Evolutionary conservation across 2,797 vertebrate genomes (phyloP).

Genomic region (Apodemus agrarius): DNA sequence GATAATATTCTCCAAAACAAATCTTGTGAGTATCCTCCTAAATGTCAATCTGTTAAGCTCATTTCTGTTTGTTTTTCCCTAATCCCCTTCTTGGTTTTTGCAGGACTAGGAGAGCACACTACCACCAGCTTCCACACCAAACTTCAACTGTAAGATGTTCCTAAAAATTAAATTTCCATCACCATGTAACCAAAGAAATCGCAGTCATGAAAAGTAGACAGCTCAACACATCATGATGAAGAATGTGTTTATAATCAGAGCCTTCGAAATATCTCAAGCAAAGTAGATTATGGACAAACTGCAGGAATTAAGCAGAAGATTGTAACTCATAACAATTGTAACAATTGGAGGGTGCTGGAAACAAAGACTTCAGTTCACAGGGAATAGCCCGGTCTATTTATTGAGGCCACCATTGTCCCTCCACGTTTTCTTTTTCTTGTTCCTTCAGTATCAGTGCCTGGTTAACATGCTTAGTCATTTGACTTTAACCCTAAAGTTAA

Average conservation of each 20-base stretch:
- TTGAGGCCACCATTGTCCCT: neutral
- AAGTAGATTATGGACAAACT: conserved; percentile 33
- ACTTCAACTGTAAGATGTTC: neutral
- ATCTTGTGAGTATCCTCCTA: conserved; percentile 15
- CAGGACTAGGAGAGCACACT: neutral
- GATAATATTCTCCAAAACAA: conserved; percentile 34
- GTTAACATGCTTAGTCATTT: neutral
- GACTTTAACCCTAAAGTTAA: conserved; percentile 4
- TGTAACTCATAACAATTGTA: neutral
- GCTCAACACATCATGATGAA: neutral
- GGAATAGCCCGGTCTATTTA: neutral
- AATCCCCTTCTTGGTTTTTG: neutral
- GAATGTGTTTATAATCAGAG: neutral
- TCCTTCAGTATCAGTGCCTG: neutral
- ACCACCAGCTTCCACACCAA: neutral
- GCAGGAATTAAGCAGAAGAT: neutral
- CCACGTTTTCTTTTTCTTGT: neutral
- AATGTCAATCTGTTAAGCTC: neutral
- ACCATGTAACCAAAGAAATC: conserved; percentile 5
- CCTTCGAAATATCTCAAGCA: conserved; percentile 16
- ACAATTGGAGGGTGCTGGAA: neutral
- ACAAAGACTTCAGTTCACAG: conserved; percentile 35
- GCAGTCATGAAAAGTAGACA: neutral
- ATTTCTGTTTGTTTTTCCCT: neutral
- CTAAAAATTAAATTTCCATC: neutral